Base-by-base conservation (phyloP, 2,888 invertebrate species). In the Lochmaea capreae region DNA sequence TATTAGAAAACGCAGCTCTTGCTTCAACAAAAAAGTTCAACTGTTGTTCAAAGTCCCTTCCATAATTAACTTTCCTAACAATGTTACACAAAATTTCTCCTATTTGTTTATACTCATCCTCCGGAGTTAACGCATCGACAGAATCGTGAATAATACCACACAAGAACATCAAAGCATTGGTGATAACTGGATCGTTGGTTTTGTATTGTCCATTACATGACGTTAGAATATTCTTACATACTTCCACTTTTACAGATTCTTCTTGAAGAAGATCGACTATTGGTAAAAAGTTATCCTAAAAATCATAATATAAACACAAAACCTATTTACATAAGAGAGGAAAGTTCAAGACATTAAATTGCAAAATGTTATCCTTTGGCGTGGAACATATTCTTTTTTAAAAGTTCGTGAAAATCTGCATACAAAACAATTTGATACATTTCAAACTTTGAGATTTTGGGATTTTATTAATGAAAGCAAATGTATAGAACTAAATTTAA, bases 11-110 rank as follows among this genome's bases (percentile, higher is more conserved):
- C 0, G 94, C 91, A 8, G 95, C 94, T 79, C 99, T 90, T 14
- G 96, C 94, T 85, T 98, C 97, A 1, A 97, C 98, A 86, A 96
- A 98, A 89, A 98, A 98, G 84, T 93, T 93, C 11, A 99, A 89
- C 85, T 97, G 97, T 81, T 95, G 94, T 84, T 98, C 98, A 84
- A 96, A 93, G 87, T 98, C 96, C 14, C 92, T 89, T 10, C 94
- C 95, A 85, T 94, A 96, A 77, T 93, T 91, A 8, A 98, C 94
- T 73, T 92, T 91, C 80, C 92, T 91, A 18, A 98, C 91, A 76
- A 96, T 93, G 79, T 91, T 91, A 78, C 93, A 94, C 76, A 98
- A 94, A 67, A 97, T 88, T 77, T 93, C 91, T 6, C 96, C 93
- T 77, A 97, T 95, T 85, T 94, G 93, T 78, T 95, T 93, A 77